Evolutionary conservation across 2,797 vertebrate genomes (phyloP).

Genomic region (Heterohyrax brucei): DNA sequence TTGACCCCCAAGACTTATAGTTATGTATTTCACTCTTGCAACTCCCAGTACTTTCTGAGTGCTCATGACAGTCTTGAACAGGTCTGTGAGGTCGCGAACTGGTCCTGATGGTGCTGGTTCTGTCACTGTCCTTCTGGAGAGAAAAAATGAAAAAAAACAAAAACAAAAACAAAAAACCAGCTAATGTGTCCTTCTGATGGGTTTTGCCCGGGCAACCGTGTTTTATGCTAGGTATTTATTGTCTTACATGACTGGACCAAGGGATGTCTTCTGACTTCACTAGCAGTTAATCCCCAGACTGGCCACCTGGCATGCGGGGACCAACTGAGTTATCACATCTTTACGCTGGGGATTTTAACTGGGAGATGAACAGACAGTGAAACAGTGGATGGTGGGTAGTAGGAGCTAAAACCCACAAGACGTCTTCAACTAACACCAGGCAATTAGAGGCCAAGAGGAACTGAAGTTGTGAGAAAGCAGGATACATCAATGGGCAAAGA

Average conservation of each 20-base stretch:
- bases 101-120: background rate
- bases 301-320: background rate
- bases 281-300: background rate
- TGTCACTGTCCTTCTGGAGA: background rate
- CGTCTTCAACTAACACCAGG: background rate
- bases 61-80: background rate
- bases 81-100: background rate
- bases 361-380: background rate
- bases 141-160: background rate
- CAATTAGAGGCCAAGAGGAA: background rate
- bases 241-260: background rate
- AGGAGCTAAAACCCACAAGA: background rate
- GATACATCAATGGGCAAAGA: background rate
- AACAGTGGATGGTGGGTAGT: background rate
- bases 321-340: background rate
- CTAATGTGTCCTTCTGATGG: no score
- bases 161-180: background rate
- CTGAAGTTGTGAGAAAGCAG: background rate
- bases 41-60: no score
- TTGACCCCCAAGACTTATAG: no score
- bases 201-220: background rate
- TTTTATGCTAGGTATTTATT: background rate
- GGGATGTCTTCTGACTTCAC: background rate
- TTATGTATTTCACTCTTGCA: no score
- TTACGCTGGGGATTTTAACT: background rate